A percentile compares a stretch with the other conserved stretches of the same genome.
These are phyloP conservation scores for Eupithecia inturbata DNA, from an alignment of 2,888 invertebrate species.

Conservation along the genomic window DNA sequence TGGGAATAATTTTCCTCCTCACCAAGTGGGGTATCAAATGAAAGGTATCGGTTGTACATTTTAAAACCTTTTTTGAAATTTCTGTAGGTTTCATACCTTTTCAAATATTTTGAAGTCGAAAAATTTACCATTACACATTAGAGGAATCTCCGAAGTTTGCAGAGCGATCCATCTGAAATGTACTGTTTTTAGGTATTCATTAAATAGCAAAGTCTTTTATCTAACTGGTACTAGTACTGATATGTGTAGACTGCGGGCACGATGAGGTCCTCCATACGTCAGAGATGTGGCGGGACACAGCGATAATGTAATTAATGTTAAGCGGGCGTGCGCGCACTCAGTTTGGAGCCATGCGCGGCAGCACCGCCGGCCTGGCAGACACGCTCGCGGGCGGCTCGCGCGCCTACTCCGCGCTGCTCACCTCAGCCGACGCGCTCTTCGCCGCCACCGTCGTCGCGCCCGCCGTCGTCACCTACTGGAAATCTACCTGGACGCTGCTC, in stretches of 20 bases:
- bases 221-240: too few species aligned
- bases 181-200: too few species aligned
- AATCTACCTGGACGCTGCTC: conserved; percentile 93
- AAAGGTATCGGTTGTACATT: too few species aligned
- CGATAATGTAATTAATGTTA: conserved; percentile 76
- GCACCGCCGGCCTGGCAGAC: conserved; percentile 87
- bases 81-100: too few species aligned
- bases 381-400: conserved; percentile 84
- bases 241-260: conserved; percentile 12
- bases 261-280: conserved; percentile 33
- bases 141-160: too few species aligned
- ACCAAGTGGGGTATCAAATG: too few species aligned
- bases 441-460: conserved; percentile 90
- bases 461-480: conserved; percentile 93
- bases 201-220: too few species aligned
- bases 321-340: conserved; percentile 49
- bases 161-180: too few species aligned
- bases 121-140: too few species aligned
- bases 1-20: too few species aligned
- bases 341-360: conserved; percentile 85
- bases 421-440: conserved; percentile 88
- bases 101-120: too few species aligned
- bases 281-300: conserved; percentile 63
- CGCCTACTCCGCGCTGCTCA: conserved; percentile 82
- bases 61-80: too few species aligned